Evolutionary conservation across 2,113 vertebrate species (phyloP).

Genomic region (Scolopax mira): DNA sequence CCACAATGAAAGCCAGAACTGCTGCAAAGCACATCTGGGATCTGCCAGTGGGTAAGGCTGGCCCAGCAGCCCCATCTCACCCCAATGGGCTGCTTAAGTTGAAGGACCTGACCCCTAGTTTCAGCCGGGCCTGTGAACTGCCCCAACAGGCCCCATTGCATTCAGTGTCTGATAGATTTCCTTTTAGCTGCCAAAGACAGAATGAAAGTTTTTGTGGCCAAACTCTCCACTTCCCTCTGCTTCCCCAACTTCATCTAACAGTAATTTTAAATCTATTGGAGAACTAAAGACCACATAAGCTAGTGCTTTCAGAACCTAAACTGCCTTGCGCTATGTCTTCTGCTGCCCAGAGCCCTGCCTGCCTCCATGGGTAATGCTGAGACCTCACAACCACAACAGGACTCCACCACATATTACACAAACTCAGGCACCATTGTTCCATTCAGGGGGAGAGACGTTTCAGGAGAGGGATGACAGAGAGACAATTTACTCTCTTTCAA

Average conservation of each 20-base stretch:
- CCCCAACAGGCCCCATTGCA: accelerated
- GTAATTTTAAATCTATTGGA: neutral
- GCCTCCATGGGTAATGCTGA: neutral
- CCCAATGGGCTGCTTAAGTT: neutral
- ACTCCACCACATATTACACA: neutral
- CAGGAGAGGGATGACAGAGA: neutral
- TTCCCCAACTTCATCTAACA: neutral
- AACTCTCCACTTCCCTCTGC: neutral
- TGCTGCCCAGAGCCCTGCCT: neutral
- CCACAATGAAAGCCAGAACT: neutral
- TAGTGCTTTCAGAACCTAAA: neutral
- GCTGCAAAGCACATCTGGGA: neutral
- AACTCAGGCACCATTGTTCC: accelerated
- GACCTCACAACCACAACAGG: neutral
- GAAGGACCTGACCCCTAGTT: neutral
- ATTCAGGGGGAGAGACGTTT: neutral
- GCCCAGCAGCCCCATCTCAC: neutral
- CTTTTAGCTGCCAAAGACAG: neutral
- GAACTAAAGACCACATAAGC: neutral
- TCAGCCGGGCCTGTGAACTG: neutral
- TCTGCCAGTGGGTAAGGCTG: neutral
- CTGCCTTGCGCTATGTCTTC: neutral
- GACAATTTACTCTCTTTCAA: neutral
- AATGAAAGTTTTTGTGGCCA: neutral
- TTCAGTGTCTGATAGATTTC: neutral